Evolutionary conservation across 2,888 invertebrate species (phyloP), one percentile per base, ranked within the genome.

Genomic region (Stenchaetothrips biformis): DNA sequence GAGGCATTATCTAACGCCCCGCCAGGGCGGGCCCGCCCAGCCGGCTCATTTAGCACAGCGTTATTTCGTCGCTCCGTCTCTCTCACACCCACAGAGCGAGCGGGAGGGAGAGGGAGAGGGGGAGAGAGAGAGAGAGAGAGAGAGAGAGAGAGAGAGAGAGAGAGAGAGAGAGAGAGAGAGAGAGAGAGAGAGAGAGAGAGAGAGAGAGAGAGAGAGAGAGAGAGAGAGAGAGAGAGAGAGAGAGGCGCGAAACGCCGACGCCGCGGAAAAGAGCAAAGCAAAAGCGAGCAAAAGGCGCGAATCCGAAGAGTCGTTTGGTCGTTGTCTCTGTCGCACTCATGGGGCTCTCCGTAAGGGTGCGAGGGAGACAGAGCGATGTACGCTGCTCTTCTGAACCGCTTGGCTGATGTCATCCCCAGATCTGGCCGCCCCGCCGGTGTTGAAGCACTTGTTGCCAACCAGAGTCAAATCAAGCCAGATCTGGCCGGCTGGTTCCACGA

Each of bases 181-280:
- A 79, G 79, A 80, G 67, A 79, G 79, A 81, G 80, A 81, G 81
- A 81, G 78, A 77, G 78, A 80, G 80, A 77, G 59, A 81, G 48
- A 49, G 74, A 78, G 48, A 74, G 80, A 80, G 48, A 37, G 81
- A 80, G 80, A 79, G 77, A 79, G 77, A 79, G 59, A 80, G 62
- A 48, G 80, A 80, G 79, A 77, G 67, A 62, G 74, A 78, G 80
- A 49, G 47, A 74, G 80, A 48, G 80, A 48, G 74, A 77, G n/a
- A 79, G 49, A 62, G 62, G 21, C 21, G 25, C 21, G 21, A 21
- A 67, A 9, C 18, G n/a, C 18, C n/a, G 21, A 21, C 21, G 21
- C 21, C 9, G 8, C 25, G 9, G 67, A 21, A 4, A 25, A 21
- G 25, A 8, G 21, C 7, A 11, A 53, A 13, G 13, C 9, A 49